A percentile compares a stretch with the other conserved stretches of the same genome.
Conservation (phyloP, 2,797 vertebrate genomes). For the Halcyon chelicuti region DNA sequence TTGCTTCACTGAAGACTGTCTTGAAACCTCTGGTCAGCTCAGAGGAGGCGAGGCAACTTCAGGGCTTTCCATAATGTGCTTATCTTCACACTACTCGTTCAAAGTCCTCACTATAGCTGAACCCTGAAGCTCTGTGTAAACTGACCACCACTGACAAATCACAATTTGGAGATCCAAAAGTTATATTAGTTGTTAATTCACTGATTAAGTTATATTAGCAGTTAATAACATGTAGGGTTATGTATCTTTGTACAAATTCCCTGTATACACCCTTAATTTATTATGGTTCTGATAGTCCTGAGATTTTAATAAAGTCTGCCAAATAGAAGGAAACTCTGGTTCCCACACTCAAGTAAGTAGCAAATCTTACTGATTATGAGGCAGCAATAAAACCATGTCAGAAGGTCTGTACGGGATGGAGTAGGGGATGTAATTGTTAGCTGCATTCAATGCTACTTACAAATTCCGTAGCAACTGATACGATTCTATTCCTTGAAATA, state of each 20-base stretch:
- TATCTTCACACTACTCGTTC: not conserved
- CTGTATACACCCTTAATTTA: not conserved
- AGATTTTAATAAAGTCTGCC: conserved; percentile 24
- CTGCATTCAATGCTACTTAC: not conserved
- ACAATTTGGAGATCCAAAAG: not conserved
- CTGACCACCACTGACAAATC: not conserved
- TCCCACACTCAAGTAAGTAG: not conserved
- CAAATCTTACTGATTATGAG: not conserved
- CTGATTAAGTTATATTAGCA: not conserved
- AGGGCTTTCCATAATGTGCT: not conserved
- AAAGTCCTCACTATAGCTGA: not conserved
- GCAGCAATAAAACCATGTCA: not conserved
- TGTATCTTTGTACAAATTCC: not conserved
- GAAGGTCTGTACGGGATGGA: not conserved
- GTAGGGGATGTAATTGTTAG: not conserved
- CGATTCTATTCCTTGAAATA: not conserved
- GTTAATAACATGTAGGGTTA: not conserved
- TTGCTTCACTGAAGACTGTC: not conserved
- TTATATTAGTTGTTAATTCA: not conserved
- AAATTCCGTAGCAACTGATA: not conserved
- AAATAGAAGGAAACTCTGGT: not conserved
- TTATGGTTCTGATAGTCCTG: not conserved
- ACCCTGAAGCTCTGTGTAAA: not conserved
- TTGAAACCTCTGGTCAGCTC: not conserved
- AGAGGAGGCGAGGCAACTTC: not conserved